Evolutionary conservation across 2,888 invertebrate genomes (phyloP), one percentile per base, ranked within the genome.

Genomic region (Corbicula japonica): DNA sequence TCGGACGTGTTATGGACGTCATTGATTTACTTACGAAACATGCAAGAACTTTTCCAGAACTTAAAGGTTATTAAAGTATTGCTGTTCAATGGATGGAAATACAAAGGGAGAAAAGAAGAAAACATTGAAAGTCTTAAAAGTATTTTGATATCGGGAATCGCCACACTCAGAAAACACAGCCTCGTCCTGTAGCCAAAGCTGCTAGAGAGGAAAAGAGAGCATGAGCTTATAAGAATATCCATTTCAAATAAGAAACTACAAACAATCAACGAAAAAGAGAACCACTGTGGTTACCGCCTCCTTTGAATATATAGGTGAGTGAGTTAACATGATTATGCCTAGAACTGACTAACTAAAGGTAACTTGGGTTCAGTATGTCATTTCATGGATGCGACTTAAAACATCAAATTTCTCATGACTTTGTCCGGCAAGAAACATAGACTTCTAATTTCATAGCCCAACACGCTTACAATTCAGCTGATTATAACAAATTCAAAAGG

Each of bases 1-100:
- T 50, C 65, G 26, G 21, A 52, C 15, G 48, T 52, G 1, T 10
- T 65, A 5, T 65, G 65, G 65, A n/a, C n/a, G 4, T 12, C 34
- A 35, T 32, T 65, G 0, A 52, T 65, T 15, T 65, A 21, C 38
- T 15, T 0, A 8, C 23, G 26, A 41, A 26, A 6, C 2, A 26
- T 26, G 4, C 15, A n/a, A 6, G 38, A 38, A 4, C 23, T 60
- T 2, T 5, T 12, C 21, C 41, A 12, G 21, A 41, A 26, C 23
- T 26, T 60, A 12, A 1, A 26, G 23, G 60, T 38, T 26, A n/a
- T n/a, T n/a, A n/a, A n/a, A 6, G 48, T 21, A 15, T 12, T n/a
- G n/a, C n/a, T n/a, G n/a, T n/a, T n/a, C n/a, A n/a, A n/a, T n/a
- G n/a, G n/a, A n/a, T n/a, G n/a, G n/a, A n/a, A n/a, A 18, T n/a